These are phyloP conservation scores for Otus sunia DNA, from an alignment of 2,113 vertebrate species.

Conservation along the genomic window DNA sequence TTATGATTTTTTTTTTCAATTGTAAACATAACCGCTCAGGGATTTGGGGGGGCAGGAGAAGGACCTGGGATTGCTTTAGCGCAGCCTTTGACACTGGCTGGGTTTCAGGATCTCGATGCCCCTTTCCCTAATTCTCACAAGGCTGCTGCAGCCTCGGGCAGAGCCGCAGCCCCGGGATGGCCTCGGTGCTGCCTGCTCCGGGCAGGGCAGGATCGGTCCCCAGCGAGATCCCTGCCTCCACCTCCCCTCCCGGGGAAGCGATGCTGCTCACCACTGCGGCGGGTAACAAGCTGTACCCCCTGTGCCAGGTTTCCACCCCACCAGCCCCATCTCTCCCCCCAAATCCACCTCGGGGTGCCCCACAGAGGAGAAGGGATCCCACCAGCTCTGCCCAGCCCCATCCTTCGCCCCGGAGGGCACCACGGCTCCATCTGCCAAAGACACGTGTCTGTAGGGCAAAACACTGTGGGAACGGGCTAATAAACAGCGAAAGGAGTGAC, in stretches of 20 bases:
- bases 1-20: not conserved
- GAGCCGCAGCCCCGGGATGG: not conserved
- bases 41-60: not conserved
- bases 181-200: not conserved
- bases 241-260: accelerated
- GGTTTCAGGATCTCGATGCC: not conserved
- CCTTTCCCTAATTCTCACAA: constrained; percentile 26
- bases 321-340: not conserved
- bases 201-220: not conserved
- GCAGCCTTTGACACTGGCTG: constrained; percentile 11
- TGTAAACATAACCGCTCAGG: not conserved
- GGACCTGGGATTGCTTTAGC: not conserved
- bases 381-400: not conserved
- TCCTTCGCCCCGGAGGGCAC: accelerated
- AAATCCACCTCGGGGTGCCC: not conserved
- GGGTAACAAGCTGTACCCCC: accelerated
- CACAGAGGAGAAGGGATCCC: not conserved
- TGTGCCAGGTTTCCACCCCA: accelerated
- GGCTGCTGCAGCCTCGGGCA: accelerated
- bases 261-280: accelerated
- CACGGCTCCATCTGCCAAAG: not conserved
- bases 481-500: not conserved
- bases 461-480: not conserved
- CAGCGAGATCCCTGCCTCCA: accelerated
- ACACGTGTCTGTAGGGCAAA: not conserved